Base-by-base conservation (phyloP, 2,888 invertebrate genomes). In the Cepaea hortensis region DNA sequence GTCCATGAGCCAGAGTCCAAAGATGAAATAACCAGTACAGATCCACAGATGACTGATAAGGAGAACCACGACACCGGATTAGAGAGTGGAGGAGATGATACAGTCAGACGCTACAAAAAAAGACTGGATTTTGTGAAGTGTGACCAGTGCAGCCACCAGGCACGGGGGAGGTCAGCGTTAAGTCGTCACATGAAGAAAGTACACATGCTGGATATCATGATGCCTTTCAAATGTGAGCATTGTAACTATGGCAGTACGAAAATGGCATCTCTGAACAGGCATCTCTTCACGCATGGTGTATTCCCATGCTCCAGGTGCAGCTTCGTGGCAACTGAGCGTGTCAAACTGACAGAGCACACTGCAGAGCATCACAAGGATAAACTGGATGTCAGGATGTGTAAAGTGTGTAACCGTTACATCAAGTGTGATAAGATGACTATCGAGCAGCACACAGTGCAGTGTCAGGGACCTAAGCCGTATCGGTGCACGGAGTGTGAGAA, bases 401-500 rank as follows among this genome's bases (percentile, higher is more conserved):
- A 93, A 81, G 90, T 91, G 87, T 94, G 94, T 88, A 91, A 91
- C 86, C 90, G 92, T 20, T 92, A 92, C 86, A 91, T 93, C 55
- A 92, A 92, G 88, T 92, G 92, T 87, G 91, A 90, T 85, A 89
- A 90, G 70, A 87, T 90, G 55, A 89, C 92, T 23, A 88, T 93
- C 70, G 93, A 93, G 87, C 90, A 92, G 88, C 93, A 93, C 87
- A 92, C 93, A 88, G 90, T 91, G 83, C 90, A 90, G 20, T 93
- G 93, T 89, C 90, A 91, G 82, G 93, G 93, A 11, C 91, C 93
- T 79, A 91, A 91, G 85, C 92, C 92, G 46, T 93, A 92, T 88
- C 91, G 90, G 86, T 94, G 94, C 89, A 90, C 90, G 46, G 91
- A 92, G 88, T 94, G 94, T 90, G 90, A 91, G 82, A 93, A 93